Evolutionary conservation across 2,888 invertebrate genomes (phyloP), one percentile per base, ranked within the genome.

Genomic region (Gryllus longicercus): DNA sequence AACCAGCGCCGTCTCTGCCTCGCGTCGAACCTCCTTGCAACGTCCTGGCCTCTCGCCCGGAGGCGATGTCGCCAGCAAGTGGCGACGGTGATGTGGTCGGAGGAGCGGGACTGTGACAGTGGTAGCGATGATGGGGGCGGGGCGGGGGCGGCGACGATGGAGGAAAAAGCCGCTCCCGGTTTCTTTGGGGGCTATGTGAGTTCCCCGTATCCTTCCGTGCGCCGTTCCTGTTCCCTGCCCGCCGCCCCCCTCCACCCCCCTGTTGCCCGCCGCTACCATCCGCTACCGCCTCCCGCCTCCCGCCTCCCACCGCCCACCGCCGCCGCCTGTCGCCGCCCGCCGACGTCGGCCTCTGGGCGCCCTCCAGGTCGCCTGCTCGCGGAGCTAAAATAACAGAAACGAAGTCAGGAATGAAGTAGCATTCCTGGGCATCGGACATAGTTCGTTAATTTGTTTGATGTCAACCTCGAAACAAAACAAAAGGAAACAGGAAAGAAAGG

Each of bases 381-480:
- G n/a, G 63, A n/a, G 63, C 63, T 63, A 63, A 63, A 63, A 63
- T 63, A 63, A 63, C 63, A 63, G 63, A 63, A 63, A 63, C 63
- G 63, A 63, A 63, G 63, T 63, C 63, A 63, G 63, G 63, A 63
- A 63, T 63, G 63, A 63, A 63, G 63, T 63, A 63, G 63, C 63
- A 63, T 63, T 63, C 63, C 63, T 63, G 63, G n/a, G 63, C 63
- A 63, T 63, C 63, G 63, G 63, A 63, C 63, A n/a, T 63, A 63
- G 16, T 63, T 63, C 63, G 63, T 63, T 63, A 63, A 63, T 63
- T 63, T 63, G 63, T 63, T 63, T 63, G 63, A 63, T 63, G 63
- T 63, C 63, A 63, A 63, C 63, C 63, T 63, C 63, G 63, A 63
- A 63, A 63, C 16, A 63, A n/a, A 38, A 38, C 38, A 63, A 63